Conservation (phyloP, 1,140 invertebrate genomes). For the Drosophila bocki region DNA sequence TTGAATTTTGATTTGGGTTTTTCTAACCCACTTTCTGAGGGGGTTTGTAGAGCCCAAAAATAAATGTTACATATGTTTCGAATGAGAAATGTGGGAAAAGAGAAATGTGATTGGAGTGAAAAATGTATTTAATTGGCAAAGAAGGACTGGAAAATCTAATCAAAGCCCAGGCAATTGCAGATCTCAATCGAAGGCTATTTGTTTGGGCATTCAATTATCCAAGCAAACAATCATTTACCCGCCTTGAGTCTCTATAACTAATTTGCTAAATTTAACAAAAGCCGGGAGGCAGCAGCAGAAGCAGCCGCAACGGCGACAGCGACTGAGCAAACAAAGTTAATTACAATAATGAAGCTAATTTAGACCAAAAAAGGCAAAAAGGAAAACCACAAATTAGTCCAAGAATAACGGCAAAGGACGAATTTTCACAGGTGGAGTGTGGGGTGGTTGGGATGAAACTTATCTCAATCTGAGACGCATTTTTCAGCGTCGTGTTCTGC, state of each 20-base stretch:
- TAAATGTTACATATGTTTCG: constrained; percentile 54
- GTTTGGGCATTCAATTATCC: constrained; percentile 38
- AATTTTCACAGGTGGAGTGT: constrained; percentile 40
- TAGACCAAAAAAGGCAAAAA: constrained; percentile 58
- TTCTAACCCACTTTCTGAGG: constrained; percentile 1
- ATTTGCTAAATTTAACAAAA: constrained; percentile 70
- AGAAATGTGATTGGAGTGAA: constrained; percentile 13
- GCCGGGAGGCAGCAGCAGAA: not conserved
- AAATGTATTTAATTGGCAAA: constrained; percentile 39
- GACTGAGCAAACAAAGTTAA: constrained; percentile 58
- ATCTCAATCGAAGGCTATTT: constrained; percentile 32
- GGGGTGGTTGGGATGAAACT: constrained; percentile 25
- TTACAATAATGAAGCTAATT: constrained; percentile 78
- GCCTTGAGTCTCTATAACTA: constrained; percentile 33
- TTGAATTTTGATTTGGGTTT: constrained; percentile 74
- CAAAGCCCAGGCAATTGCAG: constrained; percentile 23
- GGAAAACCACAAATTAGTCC: constrained; percentile 70
- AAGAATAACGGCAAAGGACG: constrained; percentile 52
- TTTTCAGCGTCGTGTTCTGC: constrained; percentile 61
- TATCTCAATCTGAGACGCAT: constrained; percentile 70
- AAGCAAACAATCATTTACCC: constrained; percentile 16
- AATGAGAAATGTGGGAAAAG: not conserved
- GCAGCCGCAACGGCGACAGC: not conserved
- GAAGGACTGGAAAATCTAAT: constrained; percentile 11
- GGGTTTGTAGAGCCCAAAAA: constrained; percentile 2